Evolutionary conservation across 2,113 vertebrate species (phyloP).

Genomic region (Chaetodon trifascialis): DNA sequence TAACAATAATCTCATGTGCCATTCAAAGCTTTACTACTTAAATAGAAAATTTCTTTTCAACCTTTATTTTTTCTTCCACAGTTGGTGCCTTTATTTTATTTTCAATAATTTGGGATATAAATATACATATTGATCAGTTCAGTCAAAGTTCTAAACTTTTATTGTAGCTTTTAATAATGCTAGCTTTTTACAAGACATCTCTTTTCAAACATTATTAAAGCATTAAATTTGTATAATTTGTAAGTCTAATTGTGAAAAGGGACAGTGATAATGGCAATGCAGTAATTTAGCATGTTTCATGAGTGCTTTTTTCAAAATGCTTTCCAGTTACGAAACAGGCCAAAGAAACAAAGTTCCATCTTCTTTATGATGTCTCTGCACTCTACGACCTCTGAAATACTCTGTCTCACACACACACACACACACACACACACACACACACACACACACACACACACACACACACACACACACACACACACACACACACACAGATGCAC

Average conservation of each 20-base stretch:
- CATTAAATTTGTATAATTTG: neutral
- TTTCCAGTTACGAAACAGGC: neutral
- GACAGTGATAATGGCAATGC: neutral
- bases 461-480: neutral
- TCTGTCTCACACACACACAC: neutral
- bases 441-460: neutral
- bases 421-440: neutral
- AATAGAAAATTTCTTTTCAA: neutral
- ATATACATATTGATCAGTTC: neutral
- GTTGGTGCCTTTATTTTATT: neutral
- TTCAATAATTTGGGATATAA: neutral
- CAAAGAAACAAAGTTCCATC: neutral
- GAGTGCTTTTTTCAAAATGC: neutral
- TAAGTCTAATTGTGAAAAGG: neutral
- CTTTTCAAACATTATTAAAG: neutral
- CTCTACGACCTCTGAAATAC: neutral
- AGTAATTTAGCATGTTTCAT: neutral
- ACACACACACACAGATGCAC: neutral
- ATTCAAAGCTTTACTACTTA: neutral
- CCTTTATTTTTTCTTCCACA: neutral
- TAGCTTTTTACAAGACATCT: neutral
- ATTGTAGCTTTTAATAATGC: neutral
- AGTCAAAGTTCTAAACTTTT: neutral
- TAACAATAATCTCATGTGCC: neutral
- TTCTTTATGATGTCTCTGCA: neutral